phyloP scores from a whole-genome alignment of 2,113 vertebrate species.

The Elaphurus davidianus region DNA sequence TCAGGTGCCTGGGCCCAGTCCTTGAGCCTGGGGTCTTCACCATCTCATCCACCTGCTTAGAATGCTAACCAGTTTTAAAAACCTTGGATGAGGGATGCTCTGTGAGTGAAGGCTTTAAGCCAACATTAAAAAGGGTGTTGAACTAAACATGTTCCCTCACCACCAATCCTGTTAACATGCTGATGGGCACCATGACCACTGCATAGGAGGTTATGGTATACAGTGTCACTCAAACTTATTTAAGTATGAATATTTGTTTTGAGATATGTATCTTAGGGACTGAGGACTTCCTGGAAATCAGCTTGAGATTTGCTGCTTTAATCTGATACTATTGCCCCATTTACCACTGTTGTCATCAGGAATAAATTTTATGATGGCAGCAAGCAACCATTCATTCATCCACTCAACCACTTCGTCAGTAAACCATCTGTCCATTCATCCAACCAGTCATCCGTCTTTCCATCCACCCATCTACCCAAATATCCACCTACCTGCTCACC shows the following conservation, averaged over 20 bases:
- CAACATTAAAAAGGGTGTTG: neutral
- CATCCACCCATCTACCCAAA: neutral
- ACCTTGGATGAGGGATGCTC: neutral
- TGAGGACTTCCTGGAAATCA: neutral
- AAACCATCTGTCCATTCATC: neutral
- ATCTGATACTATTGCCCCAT: neutral
- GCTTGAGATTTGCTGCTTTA: neutral
- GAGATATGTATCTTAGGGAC: neutral
- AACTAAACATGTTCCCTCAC: too few species aligned
- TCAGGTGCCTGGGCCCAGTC: neutral
- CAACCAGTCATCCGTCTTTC: fast-evolving
- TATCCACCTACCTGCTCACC: fast-evolving
- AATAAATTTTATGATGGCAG: neutral
- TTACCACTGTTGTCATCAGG: neutral
- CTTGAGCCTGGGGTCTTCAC: neutral
- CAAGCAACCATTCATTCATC: neutral
- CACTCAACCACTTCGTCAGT: neutral
- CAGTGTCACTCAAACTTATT: neutral
- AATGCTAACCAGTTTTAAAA: neutral
- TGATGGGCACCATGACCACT: neutral
- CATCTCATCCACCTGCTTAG: neutral
- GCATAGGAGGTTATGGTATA: fast-evolving
- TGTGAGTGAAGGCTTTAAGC: neutral
- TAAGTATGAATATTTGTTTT: neutral
- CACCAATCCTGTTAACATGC: fast-evolving